Percentiles rank a stretch among this genome's conserved stretches.
Evolutionary conservation across 2,888 invertebrate genomes (phyloP).

Genomic region (Glaucopsyche alexis): DNA sequence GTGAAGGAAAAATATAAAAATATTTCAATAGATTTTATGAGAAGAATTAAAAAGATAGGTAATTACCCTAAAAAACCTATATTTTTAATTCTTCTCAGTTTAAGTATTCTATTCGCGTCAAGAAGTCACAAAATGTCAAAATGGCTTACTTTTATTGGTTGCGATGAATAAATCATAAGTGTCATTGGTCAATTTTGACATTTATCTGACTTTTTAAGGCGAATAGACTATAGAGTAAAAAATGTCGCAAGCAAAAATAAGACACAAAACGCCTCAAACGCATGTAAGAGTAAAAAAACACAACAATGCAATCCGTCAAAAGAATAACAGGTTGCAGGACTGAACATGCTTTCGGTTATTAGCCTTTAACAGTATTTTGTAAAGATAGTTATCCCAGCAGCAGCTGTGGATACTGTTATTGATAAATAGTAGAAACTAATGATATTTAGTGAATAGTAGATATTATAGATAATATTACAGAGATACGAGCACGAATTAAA

Average conservation of each 20-base stretch:
- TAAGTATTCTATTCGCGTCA: no score
- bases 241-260: conserved; percentile 6
- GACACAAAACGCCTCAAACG: background rate
- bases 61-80: no score
- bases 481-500: background rate
- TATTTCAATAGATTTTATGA: background rate
- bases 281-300: background rate
- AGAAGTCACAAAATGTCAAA: no score
- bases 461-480: background rate
- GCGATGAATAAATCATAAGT: no score
- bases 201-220: no score
- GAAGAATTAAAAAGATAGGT: background rate
- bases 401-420: no score
- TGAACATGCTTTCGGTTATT: background rate
- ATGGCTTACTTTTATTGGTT: no score
- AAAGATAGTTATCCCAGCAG: background rate
- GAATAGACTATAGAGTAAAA: background rate
- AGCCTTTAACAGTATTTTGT: background rate
- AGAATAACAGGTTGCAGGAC: conserved; percentile 18
- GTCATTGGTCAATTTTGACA: no score
- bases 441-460: background rate
- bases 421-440: no score
- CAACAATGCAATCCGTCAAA: conserved; percentile 15
- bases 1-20: no score
- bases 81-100: no score